Evolutionary conservation across 2,888 invertebrate genomes (phyloP).

Genomic region (Deilephila elpenor): DNA sequence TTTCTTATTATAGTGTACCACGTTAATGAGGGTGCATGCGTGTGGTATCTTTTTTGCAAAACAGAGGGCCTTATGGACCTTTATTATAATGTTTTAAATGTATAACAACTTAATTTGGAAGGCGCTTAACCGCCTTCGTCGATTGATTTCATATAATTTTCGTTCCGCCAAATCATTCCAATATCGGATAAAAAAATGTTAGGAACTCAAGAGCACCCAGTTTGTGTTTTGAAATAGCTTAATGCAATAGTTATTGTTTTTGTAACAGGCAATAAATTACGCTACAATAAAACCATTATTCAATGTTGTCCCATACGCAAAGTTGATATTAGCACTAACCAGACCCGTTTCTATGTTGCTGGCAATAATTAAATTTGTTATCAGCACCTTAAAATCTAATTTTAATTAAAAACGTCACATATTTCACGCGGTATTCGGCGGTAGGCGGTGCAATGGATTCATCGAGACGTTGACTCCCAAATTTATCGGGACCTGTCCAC

Average conservation of each 20-base stretch:
- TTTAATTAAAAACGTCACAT: constrained; percentile 84
- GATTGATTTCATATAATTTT: constrained; percentile 81
- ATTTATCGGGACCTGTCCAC: constrained; percentile 56
- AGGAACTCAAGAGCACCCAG: constrained; percentile 40
- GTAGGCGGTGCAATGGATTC: constrained; percentile 76
- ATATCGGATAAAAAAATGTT: constrained; percentile 64
- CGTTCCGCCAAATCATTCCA: constrained; percentile 66
- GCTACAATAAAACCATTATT: constrained; percentile 10
- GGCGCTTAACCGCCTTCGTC: constrained; percentile 78
- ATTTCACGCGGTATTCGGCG: constrained; percentile 80
- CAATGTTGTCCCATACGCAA: constrained; percentile 42
- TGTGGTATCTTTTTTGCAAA: constrained; percentile 78
- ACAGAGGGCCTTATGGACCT: constrained; percentile 67
- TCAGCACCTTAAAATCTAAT: constrained; percentile 77
- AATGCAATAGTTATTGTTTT: neutral
- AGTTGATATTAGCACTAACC: constrained; percentile 59
- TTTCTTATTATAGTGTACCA: constrained; percentile 72
- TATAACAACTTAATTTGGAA: constrained; percentile 82
- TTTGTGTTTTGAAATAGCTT: constrained; percentile 28
- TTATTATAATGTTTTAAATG: constrained; percentile 74
- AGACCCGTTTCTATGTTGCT: constrained; percentile 65
- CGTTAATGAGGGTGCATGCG: constrained; percentile 72
- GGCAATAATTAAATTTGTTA: constrained; percentile 78
- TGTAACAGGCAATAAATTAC: constrained; percentile 14
- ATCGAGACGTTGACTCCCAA: constrained; percentile 60